Conservation (phyloP, 2,113 vertebrate species). For the Mustela nigripes region DNA sequence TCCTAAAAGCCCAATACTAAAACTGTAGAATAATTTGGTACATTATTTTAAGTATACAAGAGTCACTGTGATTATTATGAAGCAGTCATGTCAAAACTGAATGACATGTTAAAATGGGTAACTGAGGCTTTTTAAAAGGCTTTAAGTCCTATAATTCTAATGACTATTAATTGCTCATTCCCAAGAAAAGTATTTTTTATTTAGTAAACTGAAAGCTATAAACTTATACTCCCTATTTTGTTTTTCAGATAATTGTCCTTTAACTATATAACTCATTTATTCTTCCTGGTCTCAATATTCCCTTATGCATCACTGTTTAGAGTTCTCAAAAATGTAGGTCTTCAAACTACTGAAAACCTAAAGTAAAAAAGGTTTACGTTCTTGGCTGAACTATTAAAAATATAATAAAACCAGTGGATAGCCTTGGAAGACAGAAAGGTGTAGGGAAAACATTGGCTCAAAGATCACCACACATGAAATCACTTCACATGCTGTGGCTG, state of each 20-base stretch:
- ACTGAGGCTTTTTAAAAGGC: background rate
- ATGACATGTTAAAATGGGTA: background rate
- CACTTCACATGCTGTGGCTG: background rate
- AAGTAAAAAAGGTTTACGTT: background rate
- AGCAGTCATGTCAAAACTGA: background rate
- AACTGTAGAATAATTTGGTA: background rate
- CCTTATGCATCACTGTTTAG: background rate
- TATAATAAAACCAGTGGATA: slow-evolving; percentile 3
- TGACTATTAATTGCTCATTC: slow-evolving; percentile 1
- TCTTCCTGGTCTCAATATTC: background rate
- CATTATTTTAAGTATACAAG: background rate
- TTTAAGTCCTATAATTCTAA: background rate
- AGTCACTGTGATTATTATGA: background rate
- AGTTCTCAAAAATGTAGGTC: slow-evolving; percentile 46
- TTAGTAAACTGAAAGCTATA: slow-evolving; percentile 11
- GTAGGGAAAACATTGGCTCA: background rate
- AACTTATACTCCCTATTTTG: background rate
- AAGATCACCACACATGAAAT: slow-evolving; percentile 18
- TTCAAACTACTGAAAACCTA: slow-evolving; percentile 26
- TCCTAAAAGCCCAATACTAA: background rate
- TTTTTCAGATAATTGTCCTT: background rate
- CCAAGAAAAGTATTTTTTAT: background rate
- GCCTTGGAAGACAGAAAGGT: slow-evolving; percentile 52
- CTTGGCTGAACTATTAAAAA: slow-evolving; percentile 53
- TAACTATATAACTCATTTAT: background rate